A percentile compares a stretch with the other conserved stretches of the same genome.
Conservation (phyloP, 2,113 vertebrate species). For the Prinia subflava region DNA sequence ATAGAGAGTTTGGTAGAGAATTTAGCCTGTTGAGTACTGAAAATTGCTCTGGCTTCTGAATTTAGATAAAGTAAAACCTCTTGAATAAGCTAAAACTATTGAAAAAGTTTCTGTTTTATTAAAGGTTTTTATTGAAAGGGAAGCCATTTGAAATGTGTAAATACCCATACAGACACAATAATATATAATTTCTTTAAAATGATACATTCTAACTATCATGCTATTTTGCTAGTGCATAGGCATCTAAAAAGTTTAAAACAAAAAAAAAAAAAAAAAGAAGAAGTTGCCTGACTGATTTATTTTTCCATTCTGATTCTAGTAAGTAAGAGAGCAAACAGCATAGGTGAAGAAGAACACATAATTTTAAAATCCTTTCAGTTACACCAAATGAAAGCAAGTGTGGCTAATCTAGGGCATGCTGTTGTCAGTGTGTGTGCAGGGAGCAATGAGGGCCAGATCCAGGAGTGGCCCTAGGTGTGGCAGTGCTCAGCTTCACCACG, state of each 20-base stretch:
- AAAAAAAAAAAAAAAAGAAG: neutral
- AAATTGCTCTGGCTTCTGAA: neutral
- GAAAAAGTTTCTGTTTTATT: neutral
- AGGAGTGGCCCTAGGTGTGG: constrained; percentile 48
- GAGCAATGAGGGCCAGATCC: neutral
- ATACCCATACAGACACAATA: too few relatives aligned
- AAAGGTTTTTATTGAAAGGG: neutral
- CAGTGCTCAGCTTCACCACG: constrained; percentile 7
- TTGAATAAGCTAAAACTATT: neutral
- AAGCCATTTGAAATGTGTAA: neutral
- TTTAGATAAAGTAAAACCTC: neutral
- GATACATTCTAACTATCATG: neutral
- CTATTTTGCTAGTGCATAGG: neutral
- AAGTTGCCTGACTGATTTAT: neutral
- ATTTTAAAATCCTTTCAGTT: neutral
- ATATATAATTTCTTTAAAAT: neutral
- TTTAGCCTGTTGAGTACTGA: neutral
- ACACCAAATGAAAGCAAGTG: neutral
- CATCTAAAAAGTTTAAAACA: neutral
- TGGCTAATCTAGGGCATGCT: constrained; percentile 36
- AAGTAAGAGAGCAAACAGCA: neutral
- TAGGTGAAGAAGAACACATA: neutral
- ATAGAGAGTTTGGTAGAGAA: neutral
- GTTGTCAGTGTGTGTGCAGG: fast-evolving
- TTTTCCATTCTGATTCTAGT: neutral